Base-by-base conservation (phyloP, 2,888 invertebrate species). In the Drosophila ustulata region DNA sequence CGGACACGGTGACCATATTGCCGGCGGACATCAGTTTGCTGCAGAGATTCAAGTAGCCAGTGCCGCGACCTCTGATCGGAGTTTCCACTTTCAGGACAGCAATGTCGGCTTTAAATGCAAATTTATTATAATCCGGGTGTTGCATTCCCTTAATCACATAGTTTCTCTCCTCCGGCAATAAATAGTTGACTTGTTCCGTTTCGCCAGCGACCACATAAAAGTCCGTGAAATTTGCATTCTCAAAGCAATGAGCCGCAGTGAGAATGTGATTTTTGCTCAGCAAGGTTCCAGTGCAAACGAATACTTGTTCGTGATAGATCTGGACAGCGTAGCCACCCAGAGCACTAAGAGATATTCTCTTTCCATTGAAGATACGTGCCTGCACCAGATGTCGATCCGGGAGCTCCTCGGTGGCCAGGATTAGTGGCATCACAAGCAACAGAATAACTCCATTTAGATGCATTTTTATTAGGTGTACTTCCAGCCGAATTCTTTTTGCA, bases 211-310 rank as follows among this genome's bases (percentile, higher is more conserved):
- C 28, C 4, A 71, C 71, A 6, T 66, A 43, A 30, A 59, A 57
- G 0, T 65, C 37, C 1, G 9, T 8, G 5, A 18, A 13, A 0
- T 13, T 13, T 2, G 18, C 9, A 3, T 23, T 1, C 9, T 65
- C 34, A 4, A 80, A 65, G 13, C 80, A 80, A 9, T 83, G 83
- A 0, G 83, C 83, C 7, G 83, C 7, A 0, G 66, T 68, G 0
- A 82, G n/a, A 7, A 82, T 13, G 26, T 62, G 61, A 3, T 56
- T 46, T 3, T 25, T 5, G 18, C 47, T 57, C 1, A 80, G 7
- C 5, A 80, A n/a, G 3, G 50, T 57, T 1, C 78, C 83, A 3
- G 55, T 23, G 58, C 86, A 82, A 1, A 64, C 1, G 3, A 75
- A 37, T 0, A 7, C 34, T 2, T 8, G 8, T 0, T 3, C 3